Evolutionary conservation across 2,888 invertebrate species (phyloP).

Genomic region (Eubasilissa splendida): DNA sequence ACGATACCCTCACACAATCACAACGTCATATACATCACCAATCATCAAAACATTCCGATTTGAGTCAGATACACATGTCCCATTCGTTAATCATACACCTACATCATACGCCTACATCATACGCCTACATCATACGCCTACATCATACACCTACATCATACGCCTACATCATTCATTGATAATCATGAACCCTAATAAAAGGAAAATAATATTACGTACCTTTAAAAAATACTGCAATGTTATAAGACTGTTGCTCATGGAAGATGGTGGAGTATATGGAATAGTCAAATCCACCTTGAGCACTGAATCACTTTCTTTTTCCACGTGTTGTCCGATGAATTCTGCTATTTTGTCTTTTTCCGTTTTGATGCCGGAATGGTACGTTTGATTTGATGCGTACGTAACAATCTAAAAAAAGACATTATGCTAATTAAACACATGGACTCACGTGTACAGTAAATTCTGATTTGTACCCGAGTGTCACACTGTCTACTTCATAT

Average conservation of each 20-base stretch:
- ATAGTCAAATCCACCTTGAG: neutral
- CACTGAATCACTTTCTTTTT: neutral
- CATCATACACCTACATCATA: neutral
- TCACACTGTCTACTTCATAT: no score
- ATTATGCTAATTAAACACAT: neutral
- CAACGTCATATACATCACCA: no score
- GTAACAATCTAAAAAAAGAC: neutral
- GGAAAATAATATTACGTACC: neutral
- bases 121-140: neutral
- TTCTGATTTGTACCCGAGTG: no score
- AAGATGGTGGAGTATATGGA: neutral
- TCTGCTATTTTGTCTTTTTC: slow-evolving; percentile 7
- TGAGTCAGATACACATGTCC: neutral
- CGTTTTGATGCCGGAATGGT: neutral
- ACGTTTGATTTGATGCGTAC: neutral
- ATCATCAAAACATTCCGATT: no score
- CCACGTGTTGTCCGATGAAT: neutral
- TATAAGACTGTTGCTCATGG: slow-evolving; percentile 4
- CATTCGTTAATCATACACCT: neutral
- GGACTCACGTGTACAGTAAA: no score
- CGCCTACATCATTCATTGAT: neutral
- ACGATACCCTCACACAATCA: no score
- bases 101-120: neutral
- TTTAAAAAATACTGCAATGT: slow-evolving; percentile 7
- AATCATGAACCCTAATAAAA: neutral